Conservation (phyloP, 2,113 vertebrate species). For the Psilopsiagon aymara region DNA sequence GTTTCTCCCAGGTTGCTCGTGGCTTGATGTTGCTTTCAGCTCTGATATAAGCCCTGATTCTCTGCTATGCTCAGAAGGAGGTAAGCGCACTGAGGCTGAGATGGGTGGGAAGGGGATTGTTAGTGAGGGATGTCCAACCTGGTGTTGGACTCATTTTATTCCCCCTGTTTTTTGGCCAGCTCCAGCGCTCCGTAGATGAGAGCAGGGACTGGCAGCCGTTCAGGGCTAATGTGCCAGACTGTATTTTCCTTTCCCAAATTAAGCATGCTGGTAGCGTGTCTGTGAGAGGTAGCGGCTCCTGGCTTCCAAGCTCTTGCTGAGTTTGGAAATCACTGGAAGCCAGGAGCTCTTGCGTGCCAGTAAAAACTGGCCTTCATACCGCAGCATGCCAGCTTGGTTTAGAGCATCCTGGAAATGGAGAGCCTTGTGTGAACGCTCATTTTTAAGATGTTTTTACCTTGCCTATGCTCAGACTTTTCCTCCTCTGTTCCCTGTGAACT, state of each 20-base stretch:
- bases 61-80: not conserved
- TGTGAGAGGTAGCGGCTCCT: constrained; percentile 44
- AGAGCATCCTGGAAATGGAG: constrained; percentile 20
- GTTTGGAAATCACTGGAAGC: constrained; percentile 38
- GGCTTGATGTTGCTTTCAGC: not conserved
- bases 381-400: not conserved
- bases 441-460: not conserved
- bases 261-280: constrained; percentile 54
- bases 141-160: not conserved
- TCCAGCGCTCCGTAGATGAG: not conserved
- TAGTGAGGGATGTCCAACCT: not conserved
- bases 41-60: not conserved
- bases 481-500: not conserved
- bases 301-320: constrained; percentile 32
- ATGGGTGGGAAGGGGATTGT: not conserved
- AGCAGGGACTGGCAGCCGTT: constrained; percentile 13
- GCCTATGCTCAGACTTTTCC: not conserved
- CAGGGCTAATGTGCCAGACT: constrained; percentile 55
- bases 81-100: too few relatives aligned
- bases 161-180: not conserved
- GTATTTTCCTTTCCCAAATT: constrained; percentile 64
- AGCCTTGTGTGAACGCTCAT: not conserved
- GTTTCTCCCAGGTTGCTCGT: not conserved
- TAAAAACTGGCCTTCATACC: not conserved
- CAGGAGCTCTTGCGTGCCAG: constrained; percentile 16